A percentile compares a stretch with the other conserved stretches of the same genome.
Evolutionary conservation across 2,797 vertebrate genomes (phyloP).

Genomic region (Anguilla megastoma): DNA sequence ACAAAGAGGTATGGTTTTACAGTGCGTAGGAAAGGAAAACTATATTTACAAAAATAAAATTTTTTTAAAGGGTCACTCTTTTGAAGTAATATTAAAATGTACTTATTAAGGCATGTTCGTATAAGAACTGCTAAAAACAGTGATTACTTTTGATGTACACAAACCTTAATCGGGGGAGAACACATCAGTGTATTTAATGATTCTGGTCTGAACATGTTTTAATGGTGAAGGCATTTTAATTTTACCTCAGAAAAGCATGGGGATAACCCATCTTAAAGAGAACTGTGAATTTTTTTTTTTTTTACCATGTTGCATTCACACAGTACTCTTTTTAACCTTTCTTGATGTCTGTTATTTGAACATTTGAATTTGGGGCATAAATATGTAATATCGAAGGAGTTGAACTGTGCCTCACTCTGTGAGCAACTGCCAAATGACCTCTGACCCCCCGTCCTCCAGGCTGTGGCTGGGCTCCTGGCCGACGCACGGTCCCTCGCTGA

Average conservation of each 20-base stretch:
- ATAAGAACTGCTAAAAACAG: not conserved
- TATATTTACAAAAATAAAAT: not conserved
- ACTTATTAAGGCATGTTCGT: not conserved
- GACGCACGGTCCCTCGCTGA: slow-evolving; percentile 93
- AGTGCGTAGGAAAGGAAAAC: not conserved
- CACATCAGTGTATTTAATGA: not conserved
- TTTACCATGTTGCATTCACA: not conserved
- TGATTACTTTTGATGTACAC: not conserved
- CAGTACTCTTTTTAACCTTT: not conserved
- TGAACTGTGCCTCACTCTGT: not conserved
- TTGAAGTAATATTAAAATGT: not conserved
- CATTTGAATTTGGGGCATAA: not conserved
- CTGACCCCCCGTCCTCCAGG: slow-evolving; percentile 64
- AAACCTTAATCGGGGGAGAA: not conserved
- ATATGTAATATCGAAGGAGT: not conserved
- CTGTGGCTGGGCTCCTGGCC: slow-evolving; percentile 91
- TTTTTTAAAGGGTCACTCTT: not conserved
- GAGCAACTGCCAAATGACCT: not conserved
- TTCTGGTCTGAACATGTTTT: not conserved
- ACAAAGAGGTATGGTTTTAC: not conserved
- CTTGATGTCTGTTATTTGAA: not conserved
- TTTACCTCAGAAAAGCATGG: not conserved
- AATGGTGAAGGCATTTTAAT: not conserved
- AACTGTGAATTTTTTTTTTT: no score
- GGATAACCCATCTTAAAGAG: not conserved